Percentiles rank a stretch among this genome's conserved stretches.
Evolutionary conservation across 2,888 invertebrate species (phyloP).

Genomic region (Cataglyphis livida): DNA sequence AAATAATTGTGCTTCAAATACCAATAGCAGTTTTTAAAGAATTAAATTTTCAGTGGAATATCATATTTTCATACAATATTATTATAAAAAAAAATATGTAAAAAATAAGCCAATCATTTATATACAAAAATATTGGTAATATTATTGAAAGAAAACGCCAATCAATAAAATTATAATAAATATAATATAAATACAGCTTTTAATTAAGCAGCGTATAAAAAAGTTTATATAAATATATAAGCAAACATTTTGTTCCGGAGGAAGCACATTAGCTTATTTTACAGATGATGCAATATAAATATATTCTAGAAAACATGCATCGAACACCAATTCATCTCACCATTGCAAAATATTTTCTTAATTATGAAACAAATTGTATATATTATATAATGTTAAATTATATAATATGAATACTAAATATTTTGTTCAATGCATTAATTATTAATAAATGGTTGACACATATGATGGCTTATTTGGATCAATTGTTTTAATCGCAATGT

Average conservation of each 20-base stretch:
- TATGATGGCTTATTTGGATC: too few species aligned
- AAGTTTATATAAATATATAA: not conserved
- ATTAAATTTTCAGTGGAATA: constrained; percentile 4
- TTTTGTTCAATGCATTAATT: not conserved
- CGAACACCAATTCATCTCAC: too few species aligned
- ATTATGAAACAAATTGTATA: too few species aligned
- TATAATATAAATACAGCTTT: not conserved
- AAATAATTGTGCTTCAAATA: constrained; percentile 41
- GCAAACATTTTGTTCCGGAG: not conserved
- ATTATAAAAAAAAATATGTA: not conserved
- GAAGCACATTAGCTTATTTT: not conserved
- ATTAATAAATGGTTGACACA: not conserved
- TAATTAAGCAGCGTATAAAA: not conserved
- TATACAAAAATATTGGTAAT: not conserved
- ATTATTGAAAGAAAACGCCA: not conserved
- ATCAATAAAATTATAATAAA: not conserved
- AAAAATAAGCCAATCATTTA: not conserved
- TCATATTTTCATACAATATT: not conserved
- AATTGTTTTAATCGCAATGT: too few species aligned
- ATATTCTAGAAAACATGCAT: too few species aligned
- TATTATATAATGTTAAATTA: too few species aligned
- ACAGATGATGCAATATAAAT: too few species aligned
- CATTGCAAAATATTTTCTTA: too few species aligned
- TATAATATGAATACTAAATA: too few species aligned
- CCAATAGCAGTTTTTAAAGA: constrained; percentile 23